Base-by-base conservation (phyloP, 2,888 invertebrate genomes). In the Acleris holmiana region DNA sequence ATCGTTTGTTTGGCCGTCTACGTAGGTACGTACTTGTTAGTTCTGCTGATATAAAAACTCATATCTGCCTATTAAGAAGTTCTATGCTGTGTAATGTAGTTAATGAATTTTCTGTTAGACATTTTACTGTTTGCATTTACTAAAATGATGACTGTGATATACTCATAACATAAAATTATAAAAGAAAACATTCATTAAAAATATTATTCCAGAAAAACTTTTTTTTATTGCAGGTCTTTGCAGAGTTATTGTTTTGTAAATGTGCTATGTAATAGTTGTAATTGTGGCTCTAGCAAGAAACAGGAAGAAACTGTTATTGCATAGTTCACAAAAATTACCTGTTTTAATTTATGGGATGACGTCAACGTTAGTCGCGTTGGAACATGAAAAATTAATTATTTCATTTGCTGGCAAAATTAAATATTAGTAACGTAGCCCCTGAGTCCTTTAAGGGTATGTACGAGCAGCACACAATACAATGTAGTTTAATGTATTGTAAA, bases 111-210 rank as follows among this genome's bases (percentile, higher is more conserved):
- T 63, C 48, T 59, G 59, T 67, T 58, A 53, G 41, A 50, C 50
- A 59, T 70, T 80, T 81, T 84, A 79, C 77, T 83, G 84, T 80
- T 85, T 83, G 86, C 89, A 91, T 89, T 90, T 88, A 83, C 80
- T 91, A 85, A 92, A 90, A 89, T 90, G 90, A 88, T 84, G 86
- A 91, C 91, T 92, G 91, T 92, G 91, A 92, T 92, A 92, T 91
- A 90, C 86, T 88, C 86, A 80, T 88, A 88, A 86, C 74, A 78
- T 82, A 80, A 78, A 79, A 74, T 70, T 80, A 84, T 83, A 87
- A 82, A 80, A 83, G 73, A 65, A 84, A 76, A 77, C 79, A 86
- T 83, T 83, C 80, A 87, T 88, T 88, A 89, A 77, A 35, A 85
- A 81, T 79, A 79, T 81, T 82, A 80, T 70, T 76, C 65, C 60